A percentile compares a stretch with the other conserved stretches of the same genome.
phyloP scores from a whole-genome alignment of 1,140 invertebrate species.

The Cydia pomonella region DNA sequence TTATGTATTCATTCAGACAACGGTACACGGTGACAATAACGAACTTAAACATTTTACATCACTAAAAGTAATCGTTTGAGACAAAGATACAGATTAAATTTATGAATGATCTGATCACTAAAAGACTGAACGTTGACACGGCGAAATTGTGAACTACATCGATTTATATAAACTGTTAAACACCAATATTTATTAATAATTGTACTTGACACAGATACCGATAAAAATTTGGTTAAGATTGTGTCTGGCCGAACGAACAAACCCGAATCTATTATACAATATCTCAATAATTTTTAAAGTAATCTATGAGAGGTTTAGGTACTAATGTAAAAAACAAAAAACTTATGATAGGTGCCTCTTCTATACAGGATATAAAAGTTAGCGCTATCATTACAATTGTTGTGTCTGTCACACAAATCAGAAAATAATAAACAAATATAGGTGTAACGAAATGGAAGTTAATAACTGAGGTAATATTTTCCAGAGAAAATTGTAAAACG shows the following conservation, averaged over 20 bases:
- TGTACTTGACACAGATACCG: slow-evolving; percentile 53
- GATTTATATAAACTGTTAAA: slow-evolving; percentile 51
- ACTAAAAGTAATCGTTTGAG: slow-evolving; percentile 64
- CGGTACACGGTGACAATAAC: slow-evolving; percentile 78
- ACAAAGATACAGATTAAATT: slow-evolving; percentile 57
- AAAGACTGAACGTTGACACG: slow-evolving; percentile 53
- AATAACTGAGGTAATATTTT: not conserved
- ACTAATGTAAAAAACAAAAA: not conserved
- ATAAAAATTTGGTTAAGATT: slow-evolving; percentile 42
- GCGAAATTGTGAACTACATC: slow-evolving; percentile 57
- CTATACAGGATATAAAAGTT: not conserved
- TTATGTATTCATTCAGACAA: slow-evolving; percentile 78
- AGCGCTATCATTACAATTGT: not conserved
- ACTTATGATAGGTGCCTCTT: not conserved
- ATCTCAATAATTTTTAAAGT: not conserved
- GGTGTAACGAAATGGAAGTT: not conserved
- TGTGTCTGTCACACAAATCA: not conserved
- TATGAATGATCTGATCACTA: slow-evolving; percentile 59
- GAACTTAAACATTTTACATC: slow-evolving; percentile 67
- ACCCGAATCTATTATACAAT: not conserved
- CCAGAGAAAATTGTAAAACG: not conserved
- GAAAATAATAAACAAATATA: not conserved
- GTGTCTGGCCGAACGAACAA: slow-evolving; percentile 19
- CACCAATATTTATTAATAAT: slow-evolving; percentile 54
- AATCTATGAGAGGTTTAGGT: too few species aligned